Percentiles rank a stretch among this genome's conserved stretches.
Conservation (phyloP, 2,113 vertebrate genomes). For the Ciconia boyciana region DNA sequence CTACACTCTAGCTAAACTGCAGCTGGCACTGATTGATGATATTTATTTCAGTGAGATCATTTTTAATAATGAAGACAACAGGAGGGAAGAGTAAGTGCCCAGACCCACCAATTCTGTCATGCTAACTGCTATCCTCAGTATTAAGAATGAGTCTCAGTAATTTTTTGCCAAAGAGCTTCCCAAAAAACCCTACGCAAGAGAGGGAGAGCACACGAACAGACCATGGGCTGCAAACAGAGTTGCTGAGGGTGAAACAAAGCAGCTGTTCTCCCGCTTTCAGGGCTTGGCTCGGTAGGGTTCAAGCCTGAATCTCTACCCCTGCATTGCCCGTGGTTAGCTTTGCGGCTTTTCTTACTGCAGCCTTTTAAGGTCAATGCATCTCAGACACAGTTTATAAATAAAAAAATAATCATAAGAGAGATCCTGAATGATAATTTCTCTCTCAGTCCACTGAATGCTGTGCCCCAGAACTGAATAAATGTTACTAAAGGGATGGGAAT, state of each 20-base stretch:
- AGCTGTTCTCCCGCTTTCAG: background rate
- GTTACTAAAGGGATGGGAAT: background rate
- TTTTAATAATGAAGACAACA: conserved; percentile 52
- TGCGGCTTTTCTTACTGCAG: background rate
- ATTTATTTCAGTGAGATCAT: conserved; percentile 47
- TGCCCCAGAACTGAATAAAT: background rate
- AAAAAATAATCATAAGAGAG: background rate
- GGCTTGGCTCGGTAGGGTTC: rapidly evolving
- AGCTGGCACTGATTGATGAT: conserved; percentile 53
- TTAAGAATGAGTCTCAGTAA: background rate
- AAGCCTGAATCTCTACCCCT: background rate
- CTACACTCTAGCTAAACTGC: conserved; percentile 15
- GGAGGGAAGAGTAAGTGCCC: background rate
- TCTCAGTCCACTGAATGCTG: background rate
- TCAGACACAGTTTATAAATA: background rate
- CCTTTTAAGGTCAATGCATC: background rate
- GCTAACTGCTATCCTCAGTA: background rate
- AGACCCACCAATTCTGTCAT: background rate
- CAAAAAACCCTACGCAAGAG: background rate
- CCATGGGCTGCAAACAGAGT: rapidly evolving
- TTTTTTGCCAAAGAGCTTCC: background rate
- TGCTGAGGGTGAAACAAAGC: background rate
- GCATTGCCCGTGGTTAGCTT: background rate
- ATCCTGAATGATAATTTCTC: background rate
- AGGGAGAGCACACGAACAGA: background rate